Percentiles rank a stretch among this genome's conserved stretches.
phyloP scores from a whole-genome alignment of 2,888 invertebrate genomes.

The Rhogogaster chlorosoma region DNA sequence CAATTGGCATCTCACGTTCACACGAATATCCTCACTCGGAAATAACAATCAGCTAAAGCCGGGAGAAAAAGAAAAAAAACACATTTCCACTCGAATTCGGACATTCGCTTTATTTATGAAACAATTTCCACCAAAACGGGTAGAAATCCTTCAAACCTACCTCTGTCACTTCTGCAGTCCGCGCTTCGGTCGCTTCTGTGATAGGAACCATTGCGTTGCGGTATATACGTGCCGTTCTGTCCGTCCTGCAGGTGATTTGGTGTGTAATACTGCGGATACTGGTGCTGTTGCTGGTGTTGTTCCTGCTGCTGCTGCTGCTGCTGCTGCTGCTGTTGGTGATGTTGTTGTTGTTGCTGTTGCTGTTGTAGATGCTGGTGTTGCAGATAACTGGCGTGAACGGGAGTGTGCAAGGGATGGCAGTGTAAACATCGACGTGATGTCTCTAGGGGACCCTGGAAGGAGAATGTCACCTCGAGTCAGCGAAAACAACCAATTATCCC shows the following conservation, averaged over 20 bases:
- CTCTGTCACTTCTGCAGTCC: slow-evolving; percentile 34
- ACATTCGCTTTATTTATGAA: neutral
- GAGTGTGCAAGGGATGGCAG: slow-evolving; percentile 72
- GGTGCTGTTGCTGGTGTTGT: slow-evolving; percentile 11
- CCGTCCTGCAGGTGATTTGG: slow-evolving; percentile 70
- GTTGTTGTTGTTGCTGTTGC: slow-evolving; percentile 61
- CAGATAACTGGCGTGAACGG: slow-evolving; percentile 70
- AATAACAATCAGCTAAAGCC: neutral
- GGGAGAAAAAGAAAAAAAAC: neutral
- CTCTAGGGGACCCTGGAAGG: slow-evolving; percentile 54
- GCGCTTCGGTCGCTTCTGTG: slow-evolving; percentile 58
- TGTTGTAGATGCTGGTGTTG: slow-evolving; percentile 55
- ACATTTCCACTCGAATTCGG: neutral
- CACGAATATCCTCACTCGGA: neutral
- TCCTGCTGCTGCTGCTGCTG: slow-evolving; percentile 56
- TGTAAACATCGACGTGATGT: slow-evolving; percentile 70
- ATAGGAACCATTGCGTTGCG: slow-evolving; percentile 72
- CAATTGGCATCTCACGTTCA: neutral
- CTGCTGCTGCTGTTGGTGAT: slow-evolving; percentile 51
- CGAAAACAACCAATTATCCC: slow-evolving; percentile 44
- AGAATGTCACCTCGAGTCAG: slow-evolving; percentile 30
- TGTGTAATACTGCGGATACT: slow-evolving; percentile 72
- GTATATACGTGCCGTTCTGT: slow-evolving; percentile 70
- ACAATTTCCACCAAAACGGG: neutral
- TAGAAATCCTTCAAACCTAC: neutral